Conservation (phyloP, 2,797 vertebrate genomes). For the Enteromius mattozi region DNA sequence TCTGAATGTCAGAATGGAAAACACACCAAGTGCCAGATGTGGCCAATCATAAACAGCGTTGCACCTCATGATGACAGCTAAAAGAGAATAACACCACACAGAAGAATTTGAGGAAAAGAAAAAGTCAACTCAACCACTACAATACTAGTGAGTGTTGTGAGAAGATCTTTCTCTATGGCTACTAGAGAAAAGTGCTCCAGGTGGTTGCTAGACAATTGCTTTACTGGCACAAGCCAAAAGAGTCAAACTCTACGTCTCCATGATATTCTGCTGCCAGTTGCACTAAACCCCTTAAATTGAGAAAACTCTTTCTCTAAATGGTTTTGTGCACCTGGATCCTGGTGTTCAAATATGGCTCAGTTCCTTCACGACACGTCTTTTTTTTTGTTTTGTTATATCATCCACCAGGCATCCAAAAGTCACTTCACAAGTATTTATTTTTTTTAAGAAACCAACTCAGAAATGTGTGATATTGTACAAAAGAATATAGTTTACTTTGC, state of each 20-base stretch:
- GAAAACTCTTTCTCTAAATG: background rate
- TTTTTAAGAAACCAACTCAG: background rate
- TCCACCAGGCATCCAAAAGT: background rate
- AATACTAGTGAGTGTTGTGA: background rate
- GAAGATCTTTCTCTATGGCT: background rate
- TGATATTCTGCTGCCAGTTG: background rate
- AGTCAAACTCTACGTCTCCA: background rate
- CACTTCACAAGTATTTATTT: background rate
- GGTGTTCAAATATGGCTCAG: background rate
- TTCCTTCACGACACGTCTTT: background rate
- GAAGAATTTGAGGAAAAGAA: background rate
- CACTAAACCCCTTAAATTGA: background rate
- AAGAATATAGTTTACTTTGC: background rate
- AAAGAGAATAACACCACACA: background rate
- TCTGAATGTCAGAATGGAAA: background rate
- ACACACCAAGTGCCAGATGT: constrained; percentile 5
- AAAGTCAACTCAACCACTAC: background rate
- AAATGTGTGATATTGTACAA: background rate
- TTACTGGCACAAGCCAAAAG: background rate
- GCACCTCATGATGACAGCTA: background rate
- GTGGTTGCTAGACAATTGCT: background rate
- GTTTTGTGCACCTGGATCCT: background rate
- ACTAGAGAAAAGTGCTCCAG: background rate
- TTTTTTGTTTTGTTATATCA: background rate
- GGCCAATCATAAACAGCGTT: background rate